phyloP scores from a whole-genome alignment of 2,113 vertebrate species.

The Ploceus nigricollis region DNA sequence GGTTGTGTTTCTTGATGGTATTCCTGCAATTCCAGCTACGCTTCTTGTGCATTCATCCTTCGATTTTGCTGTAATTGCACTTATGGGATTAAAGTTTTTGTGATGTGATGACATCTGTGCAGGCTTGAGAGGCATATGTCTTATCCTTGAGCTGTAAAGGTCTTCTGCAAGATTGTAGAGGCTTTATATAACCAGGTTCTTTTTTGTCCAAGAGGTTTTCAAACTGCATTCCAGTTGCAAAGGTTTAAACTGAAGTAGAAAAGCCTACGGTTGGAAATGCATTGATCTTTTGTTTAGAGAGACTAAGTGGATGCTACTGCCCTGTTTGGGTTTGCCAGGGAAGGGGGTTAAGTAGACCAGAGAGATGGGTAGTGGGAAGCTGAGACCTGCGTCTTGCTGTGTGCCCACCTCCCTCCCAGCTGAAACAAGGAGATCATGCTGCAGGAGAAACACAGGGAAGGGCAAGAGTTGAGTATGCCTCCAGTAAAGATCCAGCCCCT shows the following conservation, averaged over 20 bases:
- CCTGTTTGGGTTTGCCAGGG: not conserved
- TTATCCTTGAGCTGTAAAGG: not conserved
- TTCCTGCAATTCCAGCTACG: not conserved
- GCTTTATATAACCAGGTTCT: not conserved
- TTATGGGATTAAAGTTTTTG: not conserved
- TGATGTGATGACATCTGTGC: not conserved
- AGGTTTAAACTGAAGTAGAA: not conserved
- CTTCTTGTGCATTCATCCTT: not conserved
- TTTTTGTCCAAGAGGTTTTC: not conserved
- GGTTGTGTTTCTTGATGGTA: not conserved
- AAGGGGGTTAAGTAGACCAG: not conserved
- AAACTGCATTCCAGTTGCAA: not conserved
- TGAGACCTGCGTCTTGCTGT: accelerated
- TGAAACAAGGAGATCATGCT: accelerated
- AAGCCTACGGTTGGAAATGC: accelerated
- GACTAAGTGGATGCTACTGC: not conserved
- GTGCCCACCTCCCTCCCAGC: not conserved
- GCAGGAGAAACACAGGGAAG: not conserved
- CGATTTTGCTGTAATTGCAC: not conserved
- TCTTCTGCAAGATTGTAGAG: not conserved
- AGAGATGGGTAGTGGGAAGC: not conserved
- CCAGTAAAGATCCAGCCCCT: not conserved
- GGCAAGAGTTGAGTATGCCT: not conserved
- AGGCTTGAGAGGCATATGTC: not conserved
- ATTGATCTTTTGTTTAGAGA: not conserved